Conservation (phyloP, 2,888 invertebrate genomes). For the Athripsodes cinereus region DNA sequence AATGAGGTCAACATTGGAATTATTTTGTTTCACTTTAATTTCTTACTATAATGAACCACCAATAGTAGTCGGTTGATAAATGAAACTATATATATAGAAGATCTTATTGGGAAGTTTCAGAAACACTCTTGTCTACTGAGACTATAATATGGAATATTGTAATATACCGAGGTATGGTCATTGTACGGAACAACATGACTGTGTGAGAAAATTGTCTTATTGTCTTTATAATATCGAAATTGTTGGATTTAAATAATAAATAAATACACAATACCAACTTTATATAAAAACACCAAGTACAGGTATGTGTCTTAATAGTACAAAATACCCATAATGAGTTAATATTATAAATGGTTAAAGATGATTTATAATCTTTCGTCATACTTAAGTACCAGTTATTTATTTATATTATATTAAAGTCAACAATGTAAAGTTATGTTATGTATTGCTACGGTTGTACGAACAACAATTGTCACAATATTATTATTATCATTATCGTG, state of each 20-base stretch:
- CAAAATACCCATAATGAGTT: slow-evolving; percentile 2
- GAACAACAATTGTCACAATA: too few species aligned
- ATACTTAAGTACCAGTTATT: background rate
- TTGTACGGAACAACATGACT: slow-evolving; percentile 24
- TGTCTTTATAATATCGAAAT: background rate
- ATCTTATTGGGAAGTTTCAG: background rate
- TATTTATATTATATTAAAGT: background rate
- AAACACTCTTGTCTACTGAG: background rate
- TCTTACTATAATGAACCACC: too few species aligned
- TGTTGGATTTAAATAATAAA: background rate
- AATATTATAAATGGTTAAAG: background rate
- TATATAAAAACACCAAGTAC: background rate
- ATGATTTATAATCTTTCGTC: slow-evolving; percentile 10
- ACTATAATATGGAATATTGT: background rate
- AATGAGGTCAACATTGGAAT: too few species aligned
- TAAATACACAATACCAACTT: background rate
- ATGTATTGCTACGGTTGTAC: too few species aligned
- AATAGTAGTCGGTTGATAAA: too few species aligned
- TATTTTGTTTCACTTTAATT: too few species aligned
- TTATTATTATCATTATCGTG: too few species aligned
- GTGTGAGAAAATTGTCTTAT: slow-evolving; percentile 20
- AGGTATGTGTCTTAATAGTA: background rate
- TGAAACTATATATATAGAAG: too few species aligned
- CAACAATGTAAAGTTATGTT: too few species aligned
- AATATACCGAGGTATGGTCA: slow-evolving; percentile 9